phyloP scores from a whole-genome alignment of 2,888 invertebrate species.

The Nomada lathburiana region DNA sequence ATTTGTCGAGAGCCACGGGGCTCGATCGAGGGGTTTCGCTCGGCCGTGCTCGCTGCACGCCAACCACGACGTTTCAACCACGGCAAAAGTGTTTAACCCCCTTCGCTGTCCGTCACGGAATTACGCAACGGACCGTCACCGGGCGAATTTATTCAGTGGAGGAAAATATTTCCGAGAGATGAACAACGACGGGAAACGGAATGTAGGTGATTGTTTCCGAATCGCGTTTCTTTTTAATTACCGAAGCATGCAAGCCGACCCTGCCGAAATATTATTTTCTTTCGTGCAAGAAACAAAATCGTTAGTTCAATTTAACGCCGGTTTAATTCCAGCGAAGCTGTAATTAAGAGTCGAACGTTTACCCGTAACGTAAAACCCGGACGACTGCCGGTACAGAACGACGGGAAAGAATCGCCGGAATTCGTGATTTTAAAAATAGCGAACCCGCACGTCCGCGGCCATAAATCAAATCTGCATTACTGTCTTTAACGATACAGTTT shows the following conservation, averaged over 20 bases:
- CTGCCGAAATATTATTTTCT: too few relatives aligned
- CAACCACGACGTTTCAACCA: conserved; percentile 33
- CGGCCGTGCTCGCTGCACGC: conserved; percentile 22
- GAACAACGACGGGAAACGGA: too few relatives aligned
- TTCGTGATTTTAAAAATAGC: conserved; percentile 28
- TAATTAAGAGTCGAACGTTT: too few relatives aligned
- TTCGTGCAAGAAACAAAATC: too few relatives aligned
- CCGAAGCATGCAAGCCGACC: too few relatives aligned
- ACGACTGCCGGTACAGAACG: neutral
- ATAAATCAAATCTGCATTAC: conserved; percentile 34
- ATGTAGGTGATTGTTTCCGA: too few relatives aligned
- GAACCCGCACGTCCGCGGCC: neutral
- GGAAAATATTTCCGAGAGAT: neutral
- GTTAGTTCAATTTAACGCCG: too few relatives aligned
- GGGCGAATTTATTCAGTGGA: neutral
- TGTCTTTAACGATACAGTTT: conserved; percentile 32
- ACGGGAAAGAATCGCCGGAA: conserved; percentile 4
- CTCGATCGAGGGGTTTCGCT: conserved; percentile 65
- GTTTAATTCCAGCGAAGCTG: too few relatives aligned
- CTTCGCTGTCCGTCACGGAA: conserved; percentile 1
- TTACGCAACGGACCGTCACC: conserved; percentile 9
- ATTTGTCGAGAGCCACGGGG: conserved; percentile 64
- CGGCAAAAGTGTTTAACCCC: conserved; percentile 46
- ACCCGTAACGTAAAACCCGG: too few relatives aligned
- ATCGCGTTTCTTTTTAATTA: too few relatives aligned